phyloP scores from a whole-genome alignment of 1,140 invertebrate species.

The Myzus persicae region DNA sequence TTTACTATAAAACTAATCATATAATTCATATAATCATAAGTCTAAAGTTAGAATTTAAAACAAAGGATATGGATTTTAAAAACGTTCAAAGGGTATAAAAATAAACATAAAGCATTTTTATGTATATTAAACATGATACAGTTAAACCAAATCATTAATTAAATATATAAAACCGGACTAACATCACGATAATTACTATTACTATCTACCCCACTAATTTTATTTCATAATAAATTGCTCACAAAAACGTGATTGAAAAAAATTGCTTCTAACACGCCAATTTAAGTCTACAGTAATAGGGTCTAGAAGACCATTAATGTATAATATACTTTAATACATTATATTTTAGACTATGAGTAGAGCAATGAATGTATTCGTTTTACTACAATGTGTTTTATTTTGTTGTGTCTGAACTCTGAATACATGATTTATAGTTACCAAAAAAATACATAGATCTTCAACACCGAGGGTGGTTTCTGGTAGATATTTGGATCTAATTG shows the following conservation, averaged over 20 bases:
- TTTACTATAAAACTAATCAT: background rate
- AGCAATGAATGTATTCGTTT: background rate
- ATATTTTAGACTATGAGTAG: background rate
- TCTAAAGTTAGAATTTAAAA: background rate
- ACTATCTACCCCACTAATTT: background rate
- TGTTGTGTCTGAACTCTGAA: background rate
- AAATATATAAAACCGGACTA: background rate
- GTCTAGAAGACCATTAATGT: too few relatives aligned
- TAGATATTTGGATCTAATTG: background rate
- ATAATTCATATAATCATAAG: background rate
- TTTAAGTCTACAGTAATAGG: background rate
- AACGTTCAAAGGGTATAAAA: background rate
- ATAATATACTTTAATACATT: too few relatives aligned
- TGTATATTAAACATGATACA: background rate
- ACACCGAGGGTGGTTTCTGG: background rate
- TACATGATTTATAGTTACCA: background rate
- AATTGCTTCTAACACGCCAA: background rate
- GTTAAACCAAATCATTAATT: background rate
- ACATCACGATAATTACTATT: too few relatives aligned
- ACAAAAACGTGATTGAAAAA: too few relatives aligned
- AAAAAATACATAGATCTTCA: background rate
- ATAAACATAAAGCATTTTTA: background rate
- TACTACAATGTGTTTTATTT: background rate
- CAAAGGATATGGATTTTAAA: background rate
- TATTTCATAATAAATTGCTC: background rate